Base-by-base conservation (phyloP, 2,888 invertebrate species). In the Chymomyza amoena region DNA sequence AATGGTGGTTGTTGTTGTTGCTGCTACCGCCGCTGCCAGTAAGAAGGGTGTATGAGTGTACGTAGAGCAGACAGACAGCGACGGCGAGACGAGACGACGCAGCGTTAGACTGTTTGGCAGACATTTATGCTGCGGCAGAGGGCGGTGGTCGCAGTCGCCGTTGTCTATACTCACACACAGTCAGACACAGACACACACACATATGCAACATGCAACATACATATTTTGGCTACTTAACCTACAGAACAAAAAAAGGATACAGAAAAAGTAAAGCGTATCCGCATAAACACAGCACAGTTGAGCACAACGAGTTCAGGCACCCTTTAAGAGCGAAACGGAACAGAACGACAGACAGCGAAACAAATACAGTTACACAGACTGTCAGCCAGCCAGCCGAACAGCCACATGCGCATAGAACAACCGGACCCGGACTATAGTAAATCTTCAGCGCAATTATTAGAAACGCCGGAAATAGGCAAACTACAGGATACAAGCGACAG, bases 101-200 rank as follows among this genome's bases (percentile, higher is more conserved):
- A 77, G 75, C 80, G 82, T 84, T 83, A 84, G 87, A 85, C 87
- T 78, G 78, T 72, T 73, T 85, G 86, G 87, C 84, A 87, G 87
- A 84, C 85, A 78, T 72, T 85, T 76, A 61, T 76, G 73, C 83
- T 70, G 73, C 66, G 70, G 71, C 85, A 76, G 85, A 86, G 87
- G 86, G 87, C 87, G 84, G 86, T 84, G 84, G 87, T 84, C 84
- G 77, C 69, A 60, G 73, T 65, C 70, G 63, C 59, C 32, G 63
- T 57, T 67, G 51, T 64, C 54, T 20, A 63, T n/a, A 64, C 45
- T 60, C 56, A 66, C n/a, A 61, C 25, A 25, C n/a, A n/a, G n/a
- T n/a, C n/a, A n/a, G n/a, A n/a, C n/a, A n/a, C n/a, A n/a, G n/a
- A n/a, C n/a, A n/a, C 20, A 20, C 59, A 72, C 63, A 56, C 9